Evolutionary conservation across 2,888 invertebrate species (phyloP).

Genomic region (Monochamus alternatus): DNA sequence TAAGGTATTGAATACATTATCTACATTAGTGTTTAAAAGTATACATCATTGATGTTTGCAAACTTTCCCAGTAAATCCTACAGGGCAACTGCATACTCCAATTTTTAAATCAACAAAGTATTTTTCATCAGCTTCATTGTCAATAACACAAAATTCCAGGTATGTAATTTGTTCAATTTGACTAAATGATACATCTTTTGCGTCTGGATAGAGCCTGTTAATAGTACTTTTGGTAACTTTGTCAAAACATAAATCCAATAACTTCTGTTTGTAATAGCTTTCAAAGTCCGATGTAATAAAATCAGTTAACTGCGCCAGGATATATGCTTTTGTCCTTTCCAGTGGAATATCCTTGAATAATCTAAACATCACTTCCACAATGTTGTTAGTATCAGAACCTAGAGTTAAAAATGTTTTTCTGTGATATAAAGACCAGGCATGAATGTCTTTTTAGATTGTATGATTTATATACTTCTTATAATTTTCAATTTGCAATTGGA

Average conservation of each 20-base stretch:
- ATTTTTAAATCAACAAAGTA: conserved; percentile 32
- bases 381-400: conserved; percentile 44
- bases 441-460: no score
- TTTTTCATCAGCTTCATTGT: conserved; percentile 9
- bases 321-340: conserved; percentile 43
- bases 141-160: conserved; percentile 22
- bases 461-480: conserved; percentile 30
- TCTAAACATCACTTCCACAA: conserved; percentile 44
- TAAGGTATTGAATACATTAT: conserved; percentile 19
- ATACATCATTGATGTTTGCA: conserved; percentile 31
- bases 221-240: conserved; percentile 17
- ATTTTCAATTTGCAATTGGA: conserved; percentile 33
- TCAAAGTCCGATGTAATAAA: conserved; percentile 36
- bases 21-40: conserved; percentile 6
- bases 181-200: conserved; percentile 19
- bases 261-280: conserved; percentile 33
- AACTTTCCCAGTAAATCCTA: conserved; percentile 29
- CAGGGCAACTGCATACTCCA: conserved; percentile 26
- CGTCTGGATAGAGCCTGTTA: conserved; percentile 23
- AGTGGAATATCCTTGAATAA: conserved; percentile 44
- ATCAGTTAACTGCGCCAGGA: conserved; percentile 35
- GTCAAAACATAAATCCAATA: conserved; percentile 26
- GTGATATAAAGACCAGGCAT: conserved; percentile 31
- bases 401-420: conserved; percentile 32
- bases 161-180: conserved; percentile 28